Percentiles rank a stretch among this genome's conserved stretches.
Evolutionary conservation across 1,140 invertebrate genomes (phyloP).

Genomic region (Lepidurus couesii): DNA sequence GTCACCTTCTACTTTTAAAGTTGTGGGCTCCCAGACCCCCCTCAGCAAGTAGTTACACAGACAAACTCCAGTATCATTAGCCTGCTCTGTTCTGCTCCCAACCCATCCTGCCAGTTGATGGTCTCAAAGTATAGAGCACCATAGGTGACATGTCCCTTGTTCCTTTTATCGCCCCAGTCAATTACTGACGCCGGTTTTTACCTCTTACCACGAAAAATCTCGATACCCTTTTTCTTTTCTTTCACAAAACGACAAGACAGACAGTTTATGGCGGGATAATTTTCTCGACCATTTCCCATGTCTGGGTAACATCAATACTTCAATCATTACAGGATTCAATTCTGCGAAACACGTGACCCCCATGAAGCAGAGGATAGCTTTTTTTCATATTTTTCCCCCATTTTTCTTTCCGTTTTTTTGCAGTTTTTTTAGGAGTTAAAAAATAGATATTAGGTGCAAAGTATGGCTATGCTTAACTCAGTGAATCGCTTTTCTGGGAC

Average conservation of each 20-base stretch:
- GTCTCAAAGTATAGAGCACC: conserved; percentile 10
- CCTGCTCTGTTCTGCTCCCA: not conserved
- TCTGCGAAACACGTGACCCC: no score
- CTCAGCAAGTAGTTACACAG: not conserved
- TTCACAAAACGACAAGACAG: no score
- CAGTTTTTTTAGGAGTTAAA: no score
- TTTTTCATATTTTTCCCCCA: no score
- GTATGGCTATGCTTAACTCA: no score
- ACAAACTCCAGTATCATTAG: conserved; percentile 3
- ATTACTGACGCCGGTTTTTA: not conserved
- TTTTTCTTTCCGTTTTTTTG: no score
- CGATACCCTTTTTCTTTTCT: not conserved
- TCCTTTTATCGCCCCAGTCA: conserved; percentile 13
- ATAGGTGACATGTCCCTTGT: conserved; percentile 18
- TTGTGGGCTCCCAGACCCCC: not conserved
- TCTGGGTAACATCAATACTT: no score
- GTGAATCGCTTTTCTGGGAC: not conserved
- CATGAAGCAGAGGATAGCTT: no score
- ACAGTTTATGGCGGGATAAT: no score
- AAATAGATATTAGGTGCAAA: no score
- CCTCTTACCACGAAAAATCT: not conserved
- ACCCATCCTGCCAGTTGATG: not conserved
- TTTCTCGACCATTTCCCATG: no score
- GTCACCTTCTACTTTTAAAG: not conserved
- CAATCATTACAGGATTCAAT: no score